Evolutionary conservation across 2,888 invertebrate genomes (phyloP).

Genomic region (Tortrix viridana): DNA sequence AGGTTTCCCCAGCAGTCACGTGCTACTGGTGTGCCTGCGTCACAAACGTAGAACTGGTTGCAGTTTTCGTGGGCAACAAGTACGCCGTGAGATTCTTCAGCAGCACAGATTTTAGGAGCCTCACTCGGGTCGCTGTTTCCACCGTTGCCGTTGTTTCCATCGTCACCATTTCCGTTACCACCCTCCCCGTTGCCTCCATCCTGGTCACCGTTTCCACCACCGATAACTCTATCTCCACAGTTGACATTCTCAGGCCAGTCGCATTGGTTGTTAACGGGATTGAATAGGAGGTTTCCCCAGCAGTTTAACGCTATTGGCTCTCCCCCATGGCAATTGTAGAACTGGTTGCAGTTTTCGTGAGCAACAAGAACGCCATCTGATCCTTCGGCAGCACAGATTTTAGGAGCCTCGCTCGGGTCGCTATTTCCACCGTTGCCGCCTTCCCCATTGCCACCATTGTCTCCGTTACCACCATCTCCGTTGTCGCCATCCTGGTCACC

Average conservation of each 20-base stretch:
- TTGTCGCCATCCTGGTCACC: slow-evolving; percentile 27
- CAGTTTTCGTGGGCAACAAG: slow-evolving; percentile 54
- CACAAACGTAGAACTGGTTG: too few relatives aligned
- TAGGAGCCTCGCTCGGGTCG: slow-evolving; percentile 40
- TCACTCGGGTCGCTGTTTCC: slow-evolving; percentile 24
- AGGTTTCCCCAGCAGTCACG: too few relatives aligned
- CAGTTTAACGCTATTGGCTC: slow-evolving; percentile 45
- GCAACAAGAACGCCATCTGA: slow-evolving; percentile 50
- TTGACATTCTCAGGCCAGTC: slow-evolving; percentile 52
- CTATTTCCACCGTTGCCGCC: slow-evolving; percentile 4
- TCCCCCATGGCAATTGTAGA: slow-evolving; percentile 51
- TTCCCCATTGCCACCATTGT: neutral
- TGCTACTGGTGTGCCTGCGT: too few relatives aligned
- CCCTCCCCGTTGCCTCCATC: slow-evolving; percentile 34
- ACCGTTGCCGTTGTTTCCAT: neutral
- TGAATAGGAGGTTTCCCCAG: slow-evolving; percentile 44
- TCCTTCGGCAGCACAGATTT: slow-evolving; percentile 45
- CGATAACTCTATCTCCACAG: slow-evolving; percentile 44
- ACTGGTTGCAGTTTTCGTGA: slow-evolving; percentile 54
- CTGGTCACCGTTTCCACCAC: slow-evolving; percentile 34
- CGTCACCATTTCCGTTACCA: slow-evolving; percentile 11
- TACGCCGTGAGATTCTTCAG: too few relatives aligned
- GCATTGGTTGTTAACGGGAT: slow-evolving; percentile 47
- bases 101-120: too few relatives aligned
- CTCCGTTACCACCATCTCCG: slow-evolving; percentile 1